Base-by-base conservation (phyloP, 2,797 vertebrate genomes). In the Cossypha niveicapilla region DNA sequence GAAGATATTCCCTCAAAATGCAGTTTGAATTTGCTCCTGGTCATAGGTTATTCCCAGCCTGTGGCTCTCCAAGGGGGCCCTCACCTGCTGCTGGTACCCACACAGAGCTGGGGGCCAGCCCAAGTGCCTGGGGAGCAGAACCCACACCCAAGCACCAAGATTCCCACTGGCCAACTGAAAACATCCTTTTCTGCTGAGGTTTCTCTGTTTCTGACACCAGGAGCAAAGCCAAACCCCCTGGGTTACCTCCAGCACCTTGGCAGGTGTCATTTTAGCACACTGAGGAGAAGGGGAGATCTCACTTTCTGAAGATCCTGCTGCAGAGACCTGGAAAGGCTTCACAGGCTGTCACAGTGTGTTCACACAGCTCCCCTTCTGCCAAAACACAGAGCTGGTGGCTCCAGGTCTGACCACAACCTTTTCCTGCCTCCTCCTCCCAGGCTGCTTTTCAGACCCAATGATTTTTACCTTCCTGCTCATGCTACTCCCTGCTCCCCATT, bases 101-200 rank as follows among this genome's bases (percentile, higher is more conserved):
- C 1, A 0, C 0, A 0, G 57, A 22, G 8, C 6, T 50, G 30
- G 18, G 30, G 44, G 47, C 7, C 56, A 15, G 22, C 34, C 65
- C 80, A 13, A 2, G 18, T 3, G 61, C 23, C 50, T 23, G 35
- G 35, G 68, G 37, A 6, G 6, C 24, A 67, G 42, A 60, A 18
- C 10, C 0, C 1, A 4, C 7, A 2, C 37, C 34, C 60, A 4
- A 19, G 18, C 8, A 4, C 3, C 37, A 11, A 12, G 16, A 83
- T 21, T 32, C 23, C 45, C 2, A 0, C 13, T 34, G 53, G 44
- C 23, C 47, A 41, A 8, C 30, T 28, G 56, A 32, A 68, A 72
- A 32, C 12, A 44, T 0, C 6, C 27, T 6, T 25, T 86, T 41
- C 76, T 71, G 41, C 53, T n/a, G 18, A 81, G 39, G 5, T 35